Base-by-base conservation (phyloP, 2,888 invertebrate genomes). In the Poecilobothrus nobilitatus region DNA sequence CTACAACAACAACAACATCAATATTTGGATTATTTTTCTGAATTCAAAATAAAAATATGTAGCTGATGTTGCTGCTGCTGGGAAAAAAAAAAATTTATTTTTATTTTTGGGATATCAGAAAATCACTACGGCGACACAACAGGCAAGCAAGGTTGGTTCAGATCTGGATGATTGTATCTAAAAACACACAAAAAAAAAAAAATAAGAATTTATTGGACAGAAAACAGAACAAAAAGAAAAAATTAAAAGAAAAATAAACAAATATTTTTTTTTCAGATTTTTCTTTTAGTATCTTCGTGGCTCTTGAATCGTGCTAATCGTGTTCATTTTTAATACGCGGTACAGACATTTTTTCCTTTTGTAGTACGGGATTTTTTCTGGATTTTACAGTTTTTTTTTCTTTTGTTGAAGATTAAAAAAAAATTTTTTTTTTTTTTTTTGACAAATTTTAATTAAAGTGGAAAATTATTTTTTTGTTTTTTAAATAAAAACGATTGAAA, bases 291-390 rank as follows among this genome's bases (percentile, higher is more conserved):
- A 34, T 65, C 65, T 65, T 34, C 65, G 65, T 37, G 37, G 33
- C 65, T 65, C 65, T 65, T 65, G 65, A 33, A 65, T 37, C 65
- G 65, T 65, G 65, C 53, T 53, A 53, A 65, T 34, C 65, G 65
- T 65, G 63, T 65, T 65, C 37, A 34, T 65, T 34, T 53, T 53
- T 53, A 37, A 37, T 12, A 6, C 6, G 15, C 53, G 53, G 4
- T 53, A 53, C 53, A 53, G 1, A 53, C 15, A 18, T 15, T 8
- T 9, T 37, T 12, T 37, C 12, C 2, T 37, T 37, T 10, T 37
- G 12, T 6, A 12, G 18, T 53, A 53, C 53, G 53, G 53, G 15
- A 18, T 15, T 53, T 6, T 18, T 53, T 15, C 15, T 53, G 15
- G n/a, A 12, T 6, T 12, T 53, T 53, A 53, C 15, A 53, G 3